Base-by-base conservation (phyloP, 1,140 invertebrate genomes). In the Papilio machaon region DNA sequence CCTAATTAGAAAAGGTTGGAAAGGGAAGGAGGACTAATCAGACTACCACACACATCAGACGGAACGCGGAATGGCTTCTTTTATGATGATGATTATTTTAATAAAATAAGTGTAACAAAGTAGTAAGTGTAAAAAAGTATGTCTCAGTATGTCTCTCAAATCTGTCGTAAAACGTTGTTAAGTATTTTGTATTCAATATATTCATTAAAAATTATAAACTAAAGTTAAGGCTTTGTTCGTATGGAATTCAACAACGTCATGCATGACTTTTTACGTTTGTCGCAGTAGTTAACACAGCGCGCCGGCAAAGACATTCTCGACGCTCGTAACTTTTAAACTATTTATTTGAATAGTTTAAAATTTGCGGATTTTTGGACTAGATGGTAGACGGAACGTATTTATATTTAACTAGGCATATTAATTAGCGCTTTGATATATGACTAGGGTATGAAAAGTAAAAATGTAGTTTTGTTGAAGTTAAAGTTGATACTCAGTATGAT, bases 281-380 rank as follows among this genome's bases (percentile, higher is more conserved):
- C 64, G 64, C 30, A 70, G 30, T 38, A 13, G 64, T 35, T 15
- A 13, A 35, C 23, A 30, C 23, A 70, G 13, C 8, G 30, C 64
- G 64, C 11, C 23, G 13, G 11, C 30, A 70, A 70, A 70, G 23
- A 11, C 30, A 70, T 70, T 35, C 64, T 35, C 30, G 64, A 58
- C 23, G 30, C 13, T 35, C 64, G 5, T 70, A 70, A 35, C 30
- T 35, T 35, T 70, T 38, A 35, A 70, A 70, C 64, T 35, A 70
- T 70, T 38, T 35, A 11, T 70, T 70, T 70, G 30, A 70, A 70
- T 35, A 70, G 64, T 70, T 70, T 15, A 17, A 70, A 70, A 70
- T 13, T 70, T 70, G 13, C 9, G 64, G 35, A 7, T 35, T 13
- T 30, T 15, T 30, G 30, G 60, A 64, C 54, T 23, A 30, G 6